Evolutionary conservation across 1,140 invertebrate species (phyloP), one percentile per base, ranked within the genome.

Genomic region (Megalonaias nervosa): DNA sequence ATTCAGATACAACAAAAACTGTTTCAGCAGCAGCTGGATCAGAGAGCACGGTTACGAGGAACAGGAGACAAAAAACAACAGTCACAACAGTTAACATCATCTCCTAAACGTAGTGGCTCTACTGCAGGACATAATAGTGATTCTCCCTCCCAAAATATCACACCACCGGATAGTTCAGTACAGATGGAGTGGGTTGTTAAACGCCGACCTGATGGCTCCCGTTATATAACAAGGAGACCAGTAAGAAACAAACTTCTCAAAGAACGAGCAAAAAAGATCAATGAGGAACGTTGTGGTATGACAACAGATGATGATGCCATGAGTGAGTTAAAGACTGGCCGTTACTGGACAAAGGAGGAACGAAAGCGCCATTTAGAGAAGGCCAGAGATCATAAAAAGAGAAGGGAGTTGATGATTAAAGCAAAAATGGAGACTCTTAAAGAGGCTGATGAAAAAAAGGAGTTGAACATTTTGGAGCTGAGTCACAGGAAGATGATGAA

Each of bases 241-340:
- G 93, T 95, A 0, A 90, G 94, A 59, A 95, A 93, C 89, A 92
- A 93, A 75, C 91, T 95, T 58, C 88, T 95, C 38, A 94, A 94
- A 84, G 94, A 95, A 82, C 87, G 95, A 48, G 94, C 94, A 23
- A 91, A 94, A 77, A 93, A 94, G 86, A 93, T 95, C 73, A 93
- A 92, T 19, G 93, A 95, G 82, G 94, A 95, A 82, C 89, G 94
- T 57, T 93, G 93, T 73, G 94, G 95, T 1, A 91, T 95, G 61
- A 96, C 95, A 2, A 96, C 95, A 1, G 95, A 96, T 86, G 95
- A 96, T 85, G 95, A 96, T 83, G 94, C 94, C 17, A 93, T 95
- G 87, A 95, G 95, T 21, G 95, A 96, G 85, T 91, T 96, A 69
- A 96, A 96, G 90, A 92, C 94, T 71, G 95, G 95, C 55, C 92